These are phyloP conservation scores for Sapayoa aenigma DNA, from an alignment of 2,113 vertebrate species.

Conservation along the genomic window DNA sequence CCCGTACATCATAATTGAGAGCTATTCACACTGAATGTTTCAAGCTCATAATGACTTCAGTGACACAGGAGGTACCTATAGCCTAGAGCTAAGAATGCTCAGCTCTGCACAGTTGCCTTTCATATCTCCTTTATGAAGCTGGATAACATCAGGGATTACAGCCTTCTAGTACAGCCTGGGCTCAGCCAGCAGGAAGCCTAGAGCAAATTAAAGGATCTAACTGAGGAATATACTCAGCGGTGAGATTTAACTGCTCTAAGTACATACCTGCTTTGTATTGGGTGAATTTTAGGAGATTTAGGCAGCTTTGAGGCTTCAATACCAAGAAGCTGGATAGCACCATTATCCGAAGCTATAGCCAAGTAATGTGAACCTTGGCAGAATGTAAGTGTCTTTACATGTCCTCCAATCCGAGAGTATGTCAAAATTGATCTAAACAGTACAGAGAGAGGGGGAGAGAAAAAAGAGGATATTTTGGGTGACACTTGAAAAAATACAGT, in stretches of 20 bases:
- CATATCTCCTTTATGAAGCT: neutral
- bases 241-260: neutral
- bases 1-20: neutral
- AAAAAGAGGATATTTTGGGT: neutral
- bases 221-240: neutral
- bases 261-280: constrained; percentile 89
- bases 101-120: neutral
- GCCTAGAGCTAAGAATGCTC: neutral
- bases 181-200: neutral
- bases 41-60: neutral
- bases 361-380: constrained; percentile 96
- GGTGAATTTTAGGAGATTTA: constrained; percentile 95
- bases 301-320: constrained; percentile 93
- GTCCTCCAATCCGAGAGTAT: constrained; percentile 89
- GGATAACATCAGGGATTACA: neutral
- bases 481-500: neutral
- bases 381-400: constrained; percentile 92
- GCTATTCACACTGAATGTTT: neutral
- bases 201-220: neutral
- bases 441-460: neutral
- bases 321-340: constrained; percentile 90
- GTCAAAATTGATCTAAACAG: constrained; percentile 88
- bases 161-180: neutral
- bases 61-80: neutral
- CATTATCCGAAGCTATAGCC: constrained; percentile 92